Evolutionary conservation across 2,113 vertebrate species (phyloP).

Genomic region (Xerus inauris): DNA sequence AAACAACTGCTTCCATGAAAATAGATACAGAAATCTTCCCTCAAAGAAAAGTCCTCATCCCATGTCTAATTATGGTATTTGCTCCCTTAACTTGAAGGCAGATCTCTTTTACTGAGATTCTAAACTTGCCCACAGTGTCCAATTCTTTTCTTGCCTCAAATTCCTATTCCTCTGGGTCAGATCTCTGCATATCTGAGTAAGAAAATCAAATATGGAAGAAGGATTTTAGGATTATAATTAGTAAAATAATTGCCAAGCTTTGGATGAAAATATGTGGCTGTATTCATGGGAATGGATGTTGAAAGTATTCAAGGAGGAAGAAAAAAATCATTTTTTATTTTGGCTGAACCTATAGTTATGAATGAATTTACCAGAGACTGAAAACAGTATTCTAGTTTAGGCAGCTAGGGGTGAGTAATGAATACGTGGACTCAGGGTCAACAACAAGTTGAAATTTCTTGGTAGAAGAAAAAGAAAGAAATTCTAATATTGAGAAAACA

Average conservation of each 20-base stretch:
- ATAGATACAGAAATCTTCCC: neutral
- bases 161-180: neutral
- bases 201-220: constrained; percentile 30
- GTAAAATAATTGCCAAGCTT: constrained; percentile 6
- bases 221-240: neutral
- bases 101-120: neutral
- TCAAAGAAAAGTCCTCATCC: constrained; percentile 3
- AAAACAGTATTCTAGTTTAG: neutral
- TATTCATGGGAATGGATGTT: neutral
- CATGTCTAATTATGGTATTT: neutral
- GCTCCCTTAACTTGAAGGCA: neutral
- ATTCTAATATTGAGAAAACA: neutral
- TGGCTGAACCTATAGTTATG: neutral
- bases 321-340: neutral
- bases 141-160: neutral
- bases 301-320: neutral
- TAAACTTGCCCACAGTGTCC: neutral
- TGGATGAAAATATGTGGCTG: neutral
- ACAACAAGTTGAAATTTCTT: neutral
- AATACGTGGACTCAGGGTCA: neutral
- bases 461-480: neutral
- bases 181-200: neutral
- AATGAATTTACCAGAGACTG: neutral
- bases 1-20: neutral
- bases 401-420: neutral